Base-by-base conservation (phyloP, 2,113 vertebrate genomes). In the Brachypteracias leptosomus region DNA sequence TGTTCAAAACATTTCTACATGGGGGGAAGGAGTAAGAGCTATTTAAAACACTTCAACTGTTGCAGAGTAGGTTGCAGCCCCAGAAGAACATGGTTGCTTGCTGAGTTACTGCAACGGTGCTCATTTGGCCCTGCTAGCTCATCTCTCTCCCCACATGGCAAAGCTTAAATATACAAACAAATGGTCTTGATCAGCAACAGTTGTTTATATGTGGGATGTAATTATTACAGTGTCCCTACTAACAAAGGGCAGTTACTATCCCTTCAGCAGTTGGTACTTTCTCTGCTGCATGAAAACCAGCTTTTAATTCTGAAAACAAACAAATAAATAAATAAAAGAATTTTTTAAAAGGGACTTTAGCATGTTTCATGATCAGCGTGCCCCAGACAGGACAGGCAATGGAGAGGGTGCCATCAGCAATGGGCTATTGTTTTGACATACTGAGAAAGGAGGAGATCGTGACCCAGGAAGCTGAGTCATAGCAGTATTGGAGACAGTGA, bases 381-480 rank as follows among this genome's bases (percentile, higher is more conserved):
- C 46, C 59, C 83, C 63, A 89, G 51, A 29, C 55, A 58, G 75
- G 44, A 36, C 47, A 46, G 74, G 42, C 74, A 73, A 10, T 6
- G 33, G 59, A 68, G 81, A 88, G 71, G 29, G 58, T 94, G 76
- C 91, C 72, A 47, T 77, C 88, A 94, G 90, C 86, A 93, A 35
- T 79, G 61, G 79, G 33, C 65, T 84, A 31, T 92, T 95, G 90
- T 96, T 96, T 82, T 6, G 3, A 88, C 33, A 71, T 58, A 74
- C 35, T 92, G 92, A 87, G 90, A 88, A 88, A 75, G 76, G 40
- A 89, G 76, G 49, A 88, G 71, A 85, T 28, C 94, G 88, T 88
- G 84, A 94, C 94, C 92, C 85, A 79, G 93, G 91, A 96, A 96
- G 83, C 95, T 97, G 96, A 97, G 92, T 92, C 90, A 90, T 85